Conservation (phyloP, 2,888 invertebrate genomes). For the Polymixis flavicincta region DNA sequence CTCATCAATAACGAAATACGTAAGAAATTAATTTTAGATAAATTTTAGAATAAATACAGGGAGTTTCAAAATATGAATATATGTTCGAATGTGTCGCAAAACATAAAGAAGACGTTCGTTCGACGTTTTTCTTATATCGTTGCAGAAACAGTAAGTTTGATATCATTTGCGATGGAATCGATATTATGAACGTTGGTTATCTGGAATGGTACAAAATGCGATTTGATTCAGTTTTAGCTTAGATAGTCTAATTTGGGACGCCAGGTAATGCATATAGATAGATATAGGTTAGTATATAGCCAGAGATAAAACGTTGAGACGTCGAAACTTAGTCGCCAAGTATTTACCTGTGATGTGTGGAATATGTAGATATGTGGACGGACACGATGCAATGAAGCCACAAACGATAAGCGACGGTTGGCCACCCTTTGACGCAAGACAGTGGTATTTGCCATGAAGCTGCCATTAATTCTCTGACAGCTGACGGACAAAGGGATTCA, state of each 20-base stretch:
- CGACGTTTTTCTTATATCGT: background rate
- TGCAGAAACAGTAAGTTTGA: background rate
- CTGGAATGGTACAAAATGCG: background rate
- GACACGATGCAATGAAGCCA: background rate
- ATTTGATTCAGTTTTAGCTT: background rate
- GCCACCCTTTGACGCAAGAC: conserved; percentile 7
- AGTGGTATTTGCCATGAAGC: conserved; percentile 20
- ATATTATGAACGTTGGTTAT: background rate
- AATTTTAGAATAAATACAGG: background rate
- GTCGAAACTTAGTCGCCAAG: background rate
- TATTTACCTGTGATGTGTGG: conserved; percentile 7
- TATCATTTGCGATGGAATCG: background rate
- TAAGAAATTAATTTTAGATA: conserved; percentile 5
- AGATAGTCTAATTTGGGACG: background rate
- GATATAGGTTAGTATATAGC: background rate
- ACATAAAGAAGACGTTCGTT: too few relatives aligned
- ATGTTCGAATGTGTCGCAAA: background rate
- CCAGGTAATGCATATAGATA: background rate
- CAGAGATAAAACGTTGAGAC: background rate
- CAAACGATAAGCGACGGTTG: background rate
- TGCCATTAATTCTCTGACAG: background rate
- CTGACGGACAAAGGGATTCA: conserved; percentile 9
- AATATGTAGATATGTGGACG: background rate
- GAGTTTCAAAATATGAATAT: background rate
- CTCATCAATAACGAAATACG: background rate